These are phyloP conservation scores for Arge pagana DNA, from an alignment of 2,888 invertebrate species.

Conservation along the genomic window DNA sequence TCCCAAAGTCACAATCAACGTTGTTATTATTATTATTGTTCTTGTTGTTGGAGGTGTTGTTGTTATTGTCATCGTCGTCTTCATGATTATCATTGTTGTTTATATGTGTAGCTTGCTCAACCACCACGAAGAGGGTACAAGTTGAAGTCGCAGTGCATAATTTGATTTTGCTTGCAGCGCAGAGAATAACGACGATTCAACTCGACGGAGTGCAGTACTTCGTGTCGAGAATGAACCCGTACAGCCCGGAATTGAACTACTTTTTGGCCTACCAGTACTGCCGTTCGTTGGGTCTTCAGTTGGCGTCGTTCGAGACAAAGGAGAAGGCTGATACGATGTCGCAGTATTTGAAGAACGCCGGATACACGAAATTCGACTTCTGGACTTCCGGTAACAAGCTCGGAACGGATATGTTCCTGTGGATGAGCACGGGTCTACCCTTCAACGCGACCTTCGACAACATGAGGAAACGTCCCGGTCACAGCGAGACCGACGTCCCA, in stretches of 20 bases:
- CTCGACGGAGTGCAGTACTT: slow-evolving; percentile 85
- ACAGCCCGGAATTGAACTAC: slow-evolving; percentile 84
- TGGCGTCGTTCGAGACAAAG: slow-evolving; percentile 84
- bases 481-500: slow-evolving; percentile 65
- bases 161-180: slow-evolving; percentile 68
- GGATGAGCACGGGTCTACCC: slow-evolving; percentile 88
- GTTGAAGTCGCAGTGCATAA: no score
- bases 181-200: slow-evolving; percentile 86
- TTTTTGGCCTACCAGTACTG: slow-evolving; percentile 88
- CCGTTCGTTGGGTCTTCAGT: slow-evolving; percentile 81
- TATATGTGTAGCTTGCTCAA: no score
- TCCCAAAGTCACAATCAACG: no score
- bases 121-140: no score
- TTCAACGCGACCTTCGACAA: slow-evolving; percentile 89
- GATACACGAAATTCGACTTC: slow-evolving; percentile 82
- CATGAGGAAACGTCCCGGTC: slow-evolving; percentile 66
- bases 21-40: no score
- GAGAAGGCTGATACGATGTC: slow-evolving; percentile 86
- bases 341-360: slow-evolving; percentile 80
- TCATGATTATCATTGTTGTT: no score
- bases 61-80: no score
- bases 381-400: slow-evolving; percentile 89
- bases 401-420: slow-evolving; percentile 84
- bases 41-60: no score
- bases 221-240: slow-evolving; percentile 85